These are phyloP conservation scores for Menura novaehollandiae DNA, from an alignment of 2,113 vertebrate species.

Conservation along the genomic window DNA sequence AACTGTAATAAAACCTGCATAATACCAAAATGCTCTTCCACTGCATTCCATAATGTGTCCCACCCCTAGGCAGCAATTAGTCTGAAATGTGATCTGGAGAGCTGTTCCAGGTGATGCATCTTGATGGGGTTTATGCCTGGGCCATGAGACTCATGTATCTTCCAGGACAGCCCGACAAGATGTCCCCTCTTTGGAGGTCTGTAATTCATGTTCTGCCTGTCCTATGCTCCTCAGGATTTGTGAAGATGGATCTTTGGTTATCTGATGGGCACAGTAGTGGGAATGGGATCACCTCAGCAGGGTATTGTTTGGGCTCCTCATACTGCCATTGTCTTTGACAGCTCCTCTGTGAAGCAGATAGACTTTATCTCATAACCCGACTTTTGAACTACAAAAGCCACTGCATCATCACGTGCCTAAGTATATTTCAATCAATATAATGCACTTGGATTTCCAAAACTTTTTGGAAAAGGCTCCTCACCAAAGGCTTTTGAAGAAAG, in stretches of 20 bases:
- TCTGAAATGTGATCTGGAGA: background rate
- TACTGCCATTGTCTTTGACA: background rate
- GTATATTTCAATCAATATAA: background rate
- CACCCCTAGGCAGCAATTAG: background rate
- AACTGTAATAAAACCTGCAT: background rate
- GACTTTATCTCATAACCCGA: background rate
- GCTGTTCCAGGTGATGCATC: background rate
- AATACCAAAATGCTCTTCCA: background rate
- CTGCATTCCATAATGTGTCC: background rate
- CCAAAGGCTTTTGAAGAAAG: background rate
- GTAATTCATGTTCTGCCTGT: background rate
- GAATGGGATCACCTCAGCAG: background rate
- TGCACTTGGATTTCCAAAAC: background rate
- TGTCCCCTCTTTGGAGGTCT: background rate
- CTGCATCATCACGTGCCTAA: background rate
- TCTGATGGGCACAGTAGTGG: background rate
- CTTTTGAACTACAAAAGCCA: background rate
- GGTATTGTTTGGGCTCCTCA: background rate
- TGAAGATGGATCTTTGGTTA: background rate
- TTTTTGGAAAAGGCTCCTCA: background rate
- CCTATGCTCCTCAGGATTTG: background rate
- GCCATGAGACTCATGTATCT: background rate
- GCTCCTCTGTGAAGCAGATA: background rate
- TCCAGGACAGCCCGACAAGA: background rate
- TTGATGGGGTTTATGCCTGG: background rate